Conservation (phyloP, 2,797 vertebrate genomes). For the Chelonia mydas region DNA sequence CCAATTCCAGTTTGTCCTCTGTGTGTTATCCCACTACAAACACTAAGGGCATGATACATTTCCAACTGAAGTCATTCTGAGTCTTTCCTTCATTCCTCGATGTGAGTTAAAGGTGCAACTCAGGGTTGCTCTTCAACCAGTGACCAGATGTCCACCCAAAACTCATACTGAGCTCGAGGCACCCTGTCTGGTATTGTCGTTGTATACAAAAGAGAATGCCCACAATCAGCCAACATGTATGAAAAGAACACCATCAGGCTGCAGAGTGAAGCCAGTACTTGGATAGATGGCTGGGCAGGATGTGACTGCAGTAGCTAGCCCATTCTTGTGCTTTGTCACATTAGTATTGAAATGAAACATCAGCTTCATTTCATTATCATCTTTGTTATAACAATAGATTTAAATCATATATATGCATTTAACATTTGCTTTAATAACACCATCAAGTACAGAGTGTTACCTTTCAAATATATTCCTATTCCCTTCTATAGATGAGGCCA, state of each 20-base stretch:
- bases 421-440: neutral
- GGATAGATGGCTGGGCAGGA: neutral
- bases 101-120: neutral
- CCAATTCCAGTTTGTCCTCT: neutral
- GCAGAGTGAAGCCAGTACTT: neutral
- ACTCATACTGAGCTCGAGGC: neutral
- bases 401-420: neutral
- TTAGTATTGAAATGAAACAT: neutral
- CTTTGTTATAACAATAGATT: neutral
- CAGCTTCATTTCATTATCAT: neutral
- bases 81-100: neutral
- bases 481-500: neutral
- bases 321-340: neutral
- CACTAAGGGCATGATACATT: neutral
- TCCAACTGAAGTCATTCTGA: neutral
- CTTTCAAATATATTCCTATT: neutral
- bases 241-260: neutral
- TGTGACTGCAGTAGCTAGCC: neutral
- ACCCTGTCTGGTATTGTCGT: neutral
- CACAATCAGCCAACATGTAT: neutral
- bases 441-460: neutral
- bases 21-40: neutral
- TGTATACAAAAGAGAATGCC: neutral
- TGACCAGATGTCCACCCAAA: neutral
- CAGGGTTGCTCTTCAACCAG: neutral